Evolutionary conservation across 2,888 invertebrate genomes (phyloP).

Genomic region (Pachymerium ferrugineum): DNA sequence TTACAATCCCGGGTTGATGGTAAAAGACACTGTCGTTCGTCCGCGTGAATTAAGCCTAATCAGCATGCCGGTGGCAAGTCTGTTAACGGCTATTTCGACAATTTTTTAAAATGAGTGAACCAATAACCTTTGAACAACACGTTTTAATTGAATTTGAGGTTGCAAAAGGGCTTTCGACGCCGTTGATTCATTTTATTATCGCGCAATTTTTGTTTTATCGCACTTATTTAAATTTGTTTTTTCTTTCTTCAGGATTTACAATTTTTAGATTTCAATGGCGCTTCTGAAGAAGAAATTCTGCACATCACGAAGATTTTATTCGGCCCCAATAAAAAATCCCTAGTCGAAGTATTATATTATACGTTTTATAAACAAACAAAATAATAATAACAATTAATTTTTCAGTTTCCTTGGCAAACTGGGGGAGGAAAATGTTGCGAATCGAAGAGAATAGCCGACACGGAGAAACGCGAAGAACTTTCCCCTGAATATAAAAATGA

Average conservation of each 20-base stretch:
- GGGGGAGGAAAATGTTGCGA: neutral
- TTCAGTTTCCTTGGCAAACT: neutral
- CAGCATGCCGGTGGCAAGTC: conserved; percentile 1
- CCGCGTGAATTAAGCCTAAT: neutral
- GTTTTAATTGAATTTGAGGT: too few relatives aligned
- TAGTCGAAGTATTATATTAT: conserved; percentile 32
- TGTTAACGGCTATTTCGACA: neutral
- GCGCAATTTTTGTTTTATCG: neutral
- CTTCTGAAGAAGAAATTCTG: conserved; percentile 62
- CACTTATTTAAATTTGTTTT: neutral
- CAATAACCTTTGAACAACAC: too few relatives aligned
- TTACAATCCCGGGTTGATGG: neutral
- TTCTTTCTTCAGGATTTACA: conserved; percentile 55
- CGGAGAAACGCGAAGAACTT: neutral
- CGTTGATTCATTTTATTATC: neutral
- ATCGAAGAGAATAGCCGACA: neutral
- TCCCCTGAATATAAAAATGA: neutral
- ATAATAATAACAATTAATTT: neutral
- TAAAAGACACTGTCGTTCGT: neutral
- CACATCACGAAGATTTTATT: conserved; percentile 60
- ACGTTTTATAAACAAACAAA: too few relatives aligned
- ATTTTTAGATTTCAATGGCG: conserved; percentile 68
- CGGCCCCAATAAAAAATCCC: conserved; percentile 29
- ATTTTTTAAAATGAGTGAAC: too few relatives aligned
- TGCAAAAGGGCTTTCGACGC: too few relatives aligned